phyloP scores from a whole-genome alignment of 2,113 vertebrate species.

The Cynocephalus volans region DNA sequence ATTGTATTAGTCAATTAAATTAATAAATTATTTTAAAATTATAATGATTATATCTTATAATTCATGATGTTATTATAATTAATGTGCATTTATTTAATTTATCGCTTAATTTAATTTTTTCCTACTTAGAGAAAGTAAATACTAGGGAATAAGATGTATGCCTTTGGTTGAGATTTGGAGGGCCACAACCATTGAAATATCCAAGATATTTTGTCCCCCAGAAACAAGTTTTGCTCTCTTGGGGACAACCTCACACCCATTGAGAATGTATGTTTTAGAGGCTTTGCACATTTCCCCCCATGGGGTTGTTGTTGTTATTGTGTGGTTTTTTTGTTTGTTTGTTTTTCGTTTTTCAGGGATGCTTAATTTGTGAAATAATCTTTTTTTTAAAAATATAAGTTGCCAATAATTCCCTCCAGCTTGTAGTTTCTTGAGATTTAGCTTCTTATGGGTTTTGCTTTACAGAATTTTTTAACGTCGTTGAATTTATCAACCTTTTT shows the following conservation, averaged over 20 bases:
- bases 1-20: not conserved
- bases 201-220: not conserved
- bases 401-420: not conserved
- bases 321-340: not conserved
- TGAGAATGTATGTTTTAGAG: not conserved
- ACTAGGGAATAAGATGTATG: not conserved
- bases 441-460: not conserved
- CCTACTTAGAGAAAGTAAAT: constrained; percentile 23
- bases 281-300: not conserved
- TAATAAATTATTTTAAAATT: constrained; percentile 33
- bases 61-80: not conserved
- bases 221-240: not conserved
- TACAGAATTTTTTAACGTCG: not conserved
- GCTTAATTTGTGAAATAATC: not conserved
- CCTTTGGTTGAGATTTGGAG: not conserved
- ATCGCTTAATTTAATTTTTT: constrained; percentile 5
- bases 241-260: not conserved
- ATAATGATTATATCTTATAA: not conserved
- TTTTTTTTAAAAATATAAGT: not conserved
- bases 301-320: not conserved
- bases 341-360: not conserved
- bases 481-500: not conserved
- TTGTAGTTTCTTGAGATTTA: not conserved
- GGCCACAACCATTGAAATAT: not conserved
- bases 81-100: not conserved